These are phyloP conservation scores for Nothocercus nigrocapillus DNA, from an alignment of 2,113 vertebrate species.

Conservation along the genomic window DNA sequence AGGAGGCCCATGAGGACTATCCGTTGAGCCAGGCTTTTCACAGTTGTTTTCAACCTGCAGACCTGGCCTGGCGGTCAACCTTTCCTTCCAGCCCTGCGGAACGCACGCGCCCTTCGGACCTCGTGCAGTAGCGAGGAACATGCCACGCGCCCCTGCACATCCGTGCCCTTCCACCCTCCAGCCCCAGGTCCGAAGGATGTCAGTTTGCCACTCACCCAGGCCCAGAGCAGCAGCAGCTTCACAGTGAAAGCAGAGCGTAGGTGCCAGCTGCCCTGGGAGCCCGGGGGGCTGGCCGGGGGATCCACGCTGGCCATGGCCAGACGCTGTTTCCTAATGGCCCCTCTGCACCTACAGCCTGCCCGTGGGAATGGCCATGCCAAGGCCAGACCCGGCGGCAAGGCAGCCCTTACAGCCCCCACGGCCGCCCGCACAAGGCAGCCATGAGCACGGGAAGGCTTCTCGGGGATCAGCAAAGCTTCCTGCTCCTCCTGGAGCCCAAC, in stretches of 20 bases:
- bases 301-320: not conserved
- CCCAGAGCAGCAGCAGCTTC: not conserved
- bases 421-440: not conserved
- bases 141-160: too few species aligned
- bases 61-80: not conserved
- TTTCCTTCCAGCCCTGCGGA: too few species aligned
- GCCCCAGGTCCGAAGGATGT: too few species aligned
- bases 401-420: not conserved
- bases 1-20: not conserved
- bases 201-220: not conserved
- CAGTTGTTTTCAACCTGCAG: fast-evolving
- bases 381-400: fast-evolving
- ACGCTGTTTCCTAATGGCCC: not conserved
- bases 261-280: not conserved
- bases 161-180: too few species aligned
- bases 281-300: fast-evolving
- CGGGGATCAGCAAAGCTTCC: not conserved
- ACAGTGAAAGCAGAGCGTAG: not conserved
- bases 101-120: too few species aligned
- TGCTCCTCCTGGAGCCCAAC: not conserved
- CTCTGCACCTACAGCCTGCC: not conserved
- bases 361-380: not conserved
- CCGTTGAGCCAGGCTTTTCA: not conserved
- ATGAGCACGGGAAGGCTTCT: not conserved
- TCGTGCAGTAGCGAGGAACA: too few species aligned